Base-by-base conservation (phyloP, 2,113 vertebrate species). In the Phaethornis superciliosus region DNA sequence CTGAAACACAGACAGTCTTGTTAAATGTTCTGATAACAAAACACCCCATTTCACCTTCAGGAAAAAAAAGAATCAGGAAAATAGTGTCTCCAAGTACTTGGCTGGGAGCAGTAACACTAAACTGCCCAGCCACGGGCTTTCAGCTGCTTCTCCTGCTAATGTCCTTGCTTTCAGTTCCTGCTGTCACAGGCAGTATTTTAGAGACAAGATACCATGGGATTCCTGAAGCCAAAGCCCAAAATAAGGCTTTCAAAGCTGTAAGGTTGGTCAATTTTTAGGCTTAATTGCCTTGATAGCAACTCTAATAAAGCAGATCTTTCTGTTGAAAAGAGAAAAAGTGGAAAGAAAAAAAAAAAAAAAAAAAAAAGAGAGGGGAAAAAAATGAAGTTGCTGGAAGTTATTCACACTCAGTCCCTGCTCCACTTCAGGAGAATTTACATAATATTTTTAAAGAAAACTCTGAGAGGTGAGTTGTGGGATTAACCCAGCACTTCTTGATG, bases 141-240 rank as follows among this genome's bases (percentile, higher is more conserved):
- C 76, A 81, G 68, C 87, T 9, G 5, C 59, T 87, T 40, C 81
- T 81, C 62, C 55, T 46, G 54, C 54, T 46, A 46, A 40, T 5
- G 15, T 27, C 74, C 56, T 76, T 93, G 63, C 77, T 95, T 90
- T 51, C 67, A 69, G 12, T 32, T 84, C 87, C 69, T 88, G 68
- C 92, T 84, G 55, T 23, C 63, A 54, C 65, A 85, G 93, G 85
- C 64, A 89, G 65, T 51, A 65, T 68, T 82, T 93, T 85, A 81
- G 89, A 94, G 63, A 94, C 55, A 93, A 86, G 88, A 85, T 54
- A 94, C 42, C 63, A 46, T 30, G 55, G 81, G 87, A 92, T 68
- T 82, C 79, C 84, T 70, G 60, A 87, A 93, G 70, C 65, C 86
- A 89, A 95, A 94, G 59, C 88, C 72, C 49, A 71, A 91, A 93